Conservation (phyloP, 2,888 invertebrate genomes). For the Cryptus armator region DNA sequence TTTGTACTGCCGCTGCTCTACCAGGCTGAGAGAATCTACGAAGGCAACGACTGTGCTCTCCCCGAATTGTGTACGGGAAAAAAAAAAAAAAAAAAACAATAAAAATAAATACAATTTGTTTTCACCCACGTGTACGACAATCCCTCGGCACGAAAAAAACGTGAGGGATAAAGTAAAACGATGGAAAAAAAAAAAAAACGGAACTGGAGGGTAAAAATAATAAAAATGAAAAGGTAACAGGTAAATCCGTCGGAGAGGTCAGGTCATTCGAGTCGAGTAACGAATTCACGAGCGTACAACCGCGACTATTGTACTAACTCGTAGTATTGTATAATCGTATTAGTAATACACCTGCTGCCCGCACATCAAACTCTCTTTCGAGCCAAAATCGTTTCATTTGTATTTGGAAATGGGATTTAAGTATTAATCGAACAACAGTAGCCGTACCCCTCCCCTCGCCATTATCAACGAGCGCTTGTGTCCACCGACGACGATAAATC, state of each 20-base stretch:
- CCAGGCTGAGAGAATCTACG: neutral
- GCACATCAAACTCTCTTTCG: conserved; percentile 19
- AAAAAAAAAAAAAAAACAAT: neutral
- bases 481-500: conserved; percentile 18
- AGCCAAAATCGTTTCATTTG: conserved; percentile 21
- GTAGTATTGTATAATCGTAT: conserved; percentile 4
- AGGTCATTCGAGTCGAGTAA: conserved; percentile 3
- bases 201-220: neutral
- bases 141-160: neutral
- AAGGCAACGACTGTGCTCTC: neutral
- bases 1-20: neutral
- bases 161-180: conserved; percentile 1
- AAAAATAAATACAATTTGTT: conserved; percentile 10
- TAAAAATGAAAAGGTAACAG: conserved; percentile 10
- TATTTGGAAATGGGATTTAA: conserved; percentile 49
- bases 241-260: neutral
- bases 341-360: neutral
- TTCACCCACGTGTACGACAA: conserved; percentile 19
- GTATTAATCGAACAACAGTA: conserved; percentile 38
- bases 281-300: conserved; percentile 12
- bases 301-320: neutral
- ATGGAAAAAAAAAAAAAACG: neutral
- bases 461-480: neutral
- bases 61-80: neutral
- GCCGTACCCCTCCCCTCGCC: neutral